Percentiles rank a stretch among this genome's conserved stretches.
These are phyloP conservation scores for Hetaerina titia DNA, from an alignment of 2,888 invertebrate genomes.

Conservation along the genomic window DNA sequence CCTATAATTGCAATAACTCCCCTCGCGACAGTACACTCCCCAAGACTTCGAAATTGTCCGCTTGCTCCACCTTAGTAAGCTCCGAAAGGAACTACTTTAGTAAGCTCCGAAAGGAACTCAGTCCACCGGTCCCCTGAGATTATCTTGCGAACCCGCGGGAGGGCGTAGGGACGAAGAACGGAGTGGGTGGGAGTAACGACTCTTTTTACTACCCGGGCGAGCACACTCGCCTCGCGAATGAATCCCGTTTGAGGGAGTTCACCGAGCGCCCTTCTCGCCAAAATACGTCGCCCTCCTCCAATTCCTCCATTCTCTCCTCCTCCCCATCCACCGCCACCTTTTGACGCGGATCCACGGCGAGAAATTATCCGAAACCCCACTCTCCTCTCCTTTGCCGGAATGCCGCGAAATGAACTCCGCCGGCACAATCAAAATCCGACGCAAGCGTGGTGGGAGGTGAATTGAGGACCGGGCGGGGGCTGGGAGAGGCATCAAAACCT, in stretches of 20 bases:
- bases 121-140: no score
- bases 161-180: neutral
- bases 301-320: neutral
- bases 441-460: neutral
- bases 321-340: neutral
- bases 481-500: neutral
- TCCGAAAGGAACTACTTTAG: no score
- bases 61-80: no score
- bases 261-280: neutral
- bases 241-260: neutral
- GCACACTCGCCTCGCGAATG: neutral
- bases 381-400: neutral
- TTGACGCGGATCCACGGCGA: neutral
- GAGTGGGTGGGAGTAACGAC: no score
- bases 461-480: neutral
- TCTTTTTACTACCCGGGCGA: no score
- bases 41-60: no score
- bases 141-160: no score
- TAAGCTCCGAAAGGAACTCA: no score
- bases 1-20: no score
- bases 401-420: slow-evolving; percentile 37
- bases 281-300: neutral
- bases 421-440: neutral
- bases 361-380: neutral
- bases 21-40: no score